Evolutionary conservation across 2,797 vertebrate species (phyloP), one percentile per base, ranked within the genome.

Genomic region (Spheniscus humboldti): DNA sequence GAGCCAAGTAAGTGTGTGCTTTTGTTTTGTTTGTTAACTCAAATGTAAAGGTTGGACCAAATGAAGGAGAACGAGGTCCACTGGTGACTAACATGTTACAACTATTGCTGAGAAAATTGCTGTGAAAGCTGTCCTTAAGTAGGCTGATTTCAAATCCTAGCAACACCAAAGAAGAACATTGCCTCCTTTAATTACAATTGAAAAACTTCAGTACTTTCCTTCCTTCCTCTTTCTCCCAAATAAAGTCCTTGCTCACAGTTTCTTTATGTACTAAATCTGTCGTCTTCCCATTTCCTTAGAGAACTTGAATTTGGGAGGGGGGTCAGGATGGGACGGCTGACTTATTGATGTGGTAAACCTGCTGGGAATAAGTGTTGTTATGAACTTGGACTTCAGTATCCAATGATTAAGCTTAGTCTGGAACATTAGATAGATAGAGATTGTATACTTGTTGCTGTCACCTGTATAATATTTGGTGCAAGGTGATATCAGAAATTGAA

Each of bases 1-100:
- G 99, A 99, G 98, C 87, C 78, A 96, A 56, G 98, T 99, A 97
- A 98, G 97, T 94, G 13, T 85, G 13, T 55, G 18, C 14, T 71
- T 75, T 68, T 81, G 6, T 57, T 53, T 57, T 52, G 10, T 52
- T 39, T 52, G 10, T 87, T 45, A 71, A 72, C n/a, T 75, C 14
- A 18, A 13, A 20, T 57, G 9, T 71, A 30, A 56, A 78, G 6
- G 20, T 37, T 64, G 39, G 41, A 53, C 39, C 50, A 60, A 89
- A 35, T 24, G 5, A 78, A 64, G 3, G 18, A 78, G 48, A 28
- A 69, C 4, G 19, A 41, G 15, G 15, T 64, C 47, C 6, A 14
- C 6, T 47, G 53, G 13, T 43, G 35, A 11, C 15, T 41, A 8
- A 14, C 2, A 7, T 10, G 6, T 74, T 77, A 35, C 3, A 13